These are phyloP conservation scores for Dascyllus trimaculatus DNA, from an alignment of 2,113 vertebrate species.

Conservation along the genomic window DNA sequence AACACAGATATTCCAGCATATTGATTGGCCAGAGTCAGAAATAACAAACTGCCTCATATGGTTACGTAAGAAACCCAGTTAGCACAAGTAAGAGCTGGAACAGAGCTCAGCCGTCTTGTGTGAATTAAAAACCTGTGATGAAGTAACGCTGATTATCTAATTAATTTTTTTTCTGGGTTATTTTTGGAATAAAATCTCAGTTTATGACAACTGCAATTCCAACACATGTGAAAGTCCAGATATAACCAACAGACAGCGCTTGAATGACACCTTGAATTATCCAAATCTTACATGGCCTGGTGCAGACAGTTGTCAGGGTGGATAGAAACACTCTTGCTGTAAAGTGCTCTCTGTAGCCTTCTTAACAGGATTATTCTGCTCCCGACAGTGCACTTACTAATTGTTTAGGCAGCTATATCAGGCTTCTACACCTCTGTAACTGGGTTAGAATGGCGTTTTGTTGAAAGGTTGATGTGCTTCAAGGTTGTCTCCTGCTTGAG, in stretches of 20 bases:
- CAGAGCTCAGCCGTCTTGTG: constrained; percentile 15
- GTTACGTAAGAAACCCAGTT: constrained; percentile 51
- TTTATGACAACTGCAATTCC: neutral
- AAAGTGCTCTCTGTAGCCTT: constrained; percentile 36
- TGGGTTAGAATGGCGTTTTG: constrained; percentile 61
- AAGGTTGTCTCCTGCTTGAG: constrained; percentile 62
- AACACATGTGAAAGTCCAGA: constrained; percentile 1
- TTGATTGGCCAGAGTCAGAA: constrained; percentile 55
- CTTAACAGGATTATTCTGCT: constrained; percentile 74
- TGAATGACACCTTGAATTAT: constrained; percentile 69
- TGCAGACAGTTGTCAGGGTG: constrained; percentile 55
- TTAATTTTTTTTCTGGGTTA: constrained; percentile 4
- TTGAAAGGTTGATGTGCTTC: constrained; percentile 58
- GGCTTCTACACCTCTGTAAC: constrained; percentile 64
- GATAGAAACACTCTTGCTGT: constrained; percentile 40
- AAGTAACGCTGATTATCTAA: constrained; percentile 4
- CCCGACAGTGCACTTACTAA: constrained; percentile 59
- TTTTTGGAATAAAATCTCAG: constrained; percentile 8
- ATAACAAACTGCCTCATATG: constrained; percentile 45
- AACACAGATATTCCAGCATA: constrained; percentile 34
- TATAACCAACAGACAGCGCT: constrained; percentile 3
- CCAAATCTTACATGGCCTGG: constrained; percentile 30
- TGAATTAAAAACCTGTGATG: constrained; percentile 31
- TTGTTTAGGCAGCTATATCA: constrained; percentile 66
- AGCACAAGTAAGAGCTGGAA: constrained; percentile 23